These are phyloP conservation scores for Paedocypris micromegethes DNA, from an alignment of 2,797 vertebrate species.

Conservation along the genomic window DNA sequence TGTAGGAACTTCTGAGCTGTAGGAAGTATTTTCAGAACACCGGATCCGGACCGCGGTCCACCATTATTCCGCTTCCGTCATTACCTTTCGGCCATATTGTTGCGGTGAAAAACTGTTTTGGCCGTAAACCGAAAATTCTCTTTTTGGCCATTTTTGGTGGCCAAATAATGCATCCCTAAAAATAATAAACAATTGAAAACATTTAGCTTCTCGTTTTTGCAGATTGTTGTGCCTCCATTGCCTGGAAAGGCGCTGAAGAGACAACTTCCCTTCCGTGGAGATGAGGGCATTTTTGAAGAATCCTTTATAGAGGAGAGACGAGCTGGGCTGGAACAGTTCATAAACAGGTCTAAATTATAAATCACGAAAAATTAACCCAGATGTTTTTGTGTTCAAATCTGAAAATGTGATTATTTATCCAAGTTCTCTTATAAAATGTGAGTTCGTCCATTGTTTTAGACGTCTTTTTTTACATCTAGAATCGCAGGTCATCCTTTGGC, in stretches of 20 bases:
- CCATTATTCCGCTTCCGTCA: too few relatives aligned
- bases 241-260: constrained; percentile 97
- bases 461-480: constrained; percentile 62
- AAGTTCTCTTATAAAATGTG: not conserved
- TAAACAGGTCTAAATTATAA: constrained; percentile 81
- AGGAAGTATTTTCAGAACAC: too few relatives aligned
- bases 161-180: too few relatives aligned
- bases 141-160: too few relatives aligned
- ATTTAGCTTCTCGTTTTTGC: constrained; percentile 19
- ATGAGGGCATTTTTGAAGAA: constrained; percentile 97
- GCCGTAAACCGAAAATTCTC: too few relatives aligned
- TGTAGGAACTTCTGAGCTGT: too few relatives aligned
- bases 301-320: constrained; percentile 95
- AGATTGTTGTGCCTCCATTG: constrained; percentile 97
- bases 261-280: constrained; percentile 92
- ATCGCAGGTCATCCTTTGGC: constrained; percentile 98
- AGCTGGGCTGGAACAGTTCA: constrained; percentile 94
- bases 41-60: too few relatives aligned
- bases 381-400: not conserved
- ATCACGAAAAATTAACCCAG: too few relatives aligned
- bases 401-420: not conserved
- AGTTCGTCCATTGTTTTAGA: not conserved
- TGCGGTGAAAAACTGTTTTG: too few relatives aligned
- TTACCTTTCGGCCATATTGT: too few relatives aligned
- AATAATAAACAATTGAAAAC: constrained; percentile 4